Base-by-base conservation (phyloP, 2,797 vertebrate species). In the Peromyscus attwateri region DNA sequence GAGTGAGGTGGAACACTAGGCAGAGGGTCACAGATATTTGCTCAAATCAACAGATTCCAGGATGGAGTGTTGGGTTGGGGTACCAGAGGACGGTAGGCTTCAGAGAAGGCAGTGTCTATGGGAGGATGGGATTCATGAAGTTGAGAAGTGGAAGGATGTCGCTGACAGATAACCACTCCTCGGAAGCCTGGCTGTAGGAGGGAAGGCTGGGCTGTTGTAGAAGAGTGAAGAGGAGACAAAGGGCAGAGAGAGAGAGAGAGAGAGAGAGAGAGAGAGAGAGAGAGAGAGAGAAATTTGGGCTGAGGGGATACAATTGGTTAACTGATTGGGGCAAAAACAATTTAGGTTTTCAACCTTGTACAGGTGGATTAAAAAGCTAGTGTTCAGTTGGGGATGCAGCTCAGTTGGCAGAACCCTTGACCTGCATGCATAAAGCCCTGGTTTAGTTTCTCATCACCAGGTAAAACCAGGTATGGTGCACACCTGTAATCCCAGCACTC, bases 21-120 rank as follows among this genome's bases (percentile, higher is more conserved):
- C 2, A 13, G 23, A 70, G 57, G 34, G 37, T 31, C 27, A 52
- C 37, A 40, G 55, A 34, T 19, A 57, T 40, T 23, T 90, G 62
- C 64, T 81, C 13, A 31, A 17, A 37, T 87, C 84, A 37, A 14
- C 52, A 46, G 80, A 80, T 68, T 87, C 70, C 62, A 57, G 85
- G 87, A 71, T 11, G 37, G 60, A 52, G 27, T 71, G 16, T 4
- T 25, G 31, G 46, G 60, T 12, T 29, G 13, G 17, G 31, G 64
- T 25, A 14, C 12, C 2, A 6, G 14, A 6, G 31, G 29, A n/a
- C 43, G 83, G 37, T 13, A n/a, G 92, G 68, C 52, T 84, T 52
- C 87, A 80, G 89, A 95, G 43, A 75, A 62, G 84, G 46, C 55
- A 40, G 49, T 87, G 92, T 92, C 92, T 88, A 77, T 29, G 0